These are phyloP conservation scores for Streptopelia turtur DNA, from an alignment of 2,797 vertebrate species.

Conservation along the genomic window DNA sequence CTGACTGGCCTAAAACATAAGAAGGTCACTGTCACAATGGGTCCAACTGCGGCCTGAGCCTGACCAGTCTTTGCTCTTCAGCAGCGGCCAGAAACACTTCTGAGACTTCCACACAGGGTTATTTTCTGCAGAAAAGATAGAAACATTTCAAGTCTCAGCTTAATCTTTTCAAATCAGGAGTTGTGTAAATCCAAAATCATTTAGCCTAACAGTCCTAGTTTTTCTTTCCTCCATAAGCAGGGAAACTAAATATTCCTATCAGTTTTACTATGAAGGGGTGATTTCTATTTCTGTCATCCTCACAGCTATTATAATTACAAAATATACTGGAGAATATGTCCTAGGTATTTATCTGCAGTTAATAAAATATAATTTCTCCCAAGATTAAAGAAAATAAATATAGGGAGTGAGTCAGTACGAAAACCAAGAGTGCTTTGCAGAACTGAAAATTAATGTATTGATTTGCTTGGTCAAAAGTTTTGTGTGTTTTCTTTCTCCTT, in stretches of 20 bases:
- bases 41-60: accelerated
- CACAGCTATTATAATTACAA: neutral
- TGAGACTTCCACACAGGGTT: neutral
- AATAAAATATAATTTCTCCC: neutral
- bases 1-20: neutral
- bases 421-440: neutral
- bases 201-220: neutral
- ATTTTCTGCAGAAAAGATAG: neutral
- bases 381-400: neutral
- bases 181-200: neutral
- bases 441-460: neutral
- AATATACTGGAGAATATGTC: neutral
- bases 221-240: neutral
- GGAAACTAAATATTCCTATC: neutral
- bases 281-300: neutral
- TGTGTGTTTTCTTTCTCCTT: neutral
- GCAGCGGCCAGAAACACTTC: neutral
- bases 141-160: neutral
- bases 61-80: neutral
- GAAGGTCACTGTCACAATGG: accelerated
- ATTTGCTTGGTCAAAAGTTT: neutral
- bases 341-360: neutral
- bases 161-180: neutral
- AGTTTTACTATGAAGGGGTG: accelerated
- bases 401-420: neutral